A percentile compares a stretch with the other conserved stretches of the same genome.
Evolutionary conservation across 2,113 vertebrate species (phyloP).

Genomic region (Lynx canadensis): DNA sequence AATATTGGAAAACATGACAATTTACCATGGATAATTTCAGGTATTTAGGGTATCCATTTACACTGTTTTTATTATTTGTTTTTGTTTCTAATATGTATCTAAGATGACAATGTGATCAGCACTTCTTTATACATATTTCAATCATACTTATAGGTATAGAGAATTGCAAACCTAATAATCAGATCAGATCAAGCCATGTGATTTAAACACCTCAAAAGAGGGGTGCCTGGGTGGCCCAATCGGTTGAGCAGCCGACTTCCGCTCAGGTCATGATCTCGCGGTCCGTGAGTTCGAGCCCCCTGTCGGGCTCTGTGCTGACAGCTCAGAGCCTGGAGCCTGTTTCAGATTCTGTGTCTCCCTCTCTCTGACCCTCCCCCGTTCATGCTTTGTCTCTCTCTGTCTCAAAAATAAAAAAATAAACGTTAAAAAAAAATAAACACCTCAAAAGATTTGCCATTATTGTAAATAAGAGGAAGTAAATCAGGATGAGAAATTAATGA

Average conservation of each 20-base stretch:
- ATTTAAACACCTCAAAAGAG: not conserved
- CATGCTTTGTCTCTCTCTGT: too few species aligned
- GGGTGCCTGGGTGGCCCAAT: too few species aligned
- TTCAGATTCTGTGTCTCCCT: too few species aligned
- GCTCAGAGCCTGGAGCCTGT: too few species aligned
- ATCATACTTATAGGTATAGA: not conserved
- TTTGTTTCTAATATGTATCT: not conserved
- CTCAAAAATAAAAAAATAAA: too few species aligned
- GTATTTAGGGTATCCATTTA: not conserved
- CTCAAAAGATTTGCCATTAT: not conserved
- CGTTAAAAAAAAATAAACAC: not conserved
- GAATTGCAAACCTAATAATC: not conserved
- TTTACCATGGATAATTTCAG: conserved; percentile 47
- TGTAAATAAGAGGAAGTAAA: not conserved
- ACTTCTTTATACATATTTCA: not conserved
- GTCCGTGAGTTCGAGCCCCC: too few species aligned
- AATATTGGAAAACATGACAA: conserved; percentile 49
- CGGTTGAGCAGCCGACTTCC: too few species aligned
- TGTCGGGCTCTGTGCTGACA: too few species aligned
- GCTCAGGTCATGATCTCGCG: too few species aligned
- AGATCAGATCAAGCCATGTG: not conserved
- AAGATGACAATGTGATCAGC: not conserved
- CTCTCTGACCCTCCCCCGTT: too few species aligned
- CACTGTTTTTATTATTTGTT: not conserved
- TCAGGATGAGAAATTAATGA: not conserved